Evolutionary conservation across 2,797 vertebrate genomes (phyloP).

Genomic region (Periophthalmus magnuspinnatus): DNA sequence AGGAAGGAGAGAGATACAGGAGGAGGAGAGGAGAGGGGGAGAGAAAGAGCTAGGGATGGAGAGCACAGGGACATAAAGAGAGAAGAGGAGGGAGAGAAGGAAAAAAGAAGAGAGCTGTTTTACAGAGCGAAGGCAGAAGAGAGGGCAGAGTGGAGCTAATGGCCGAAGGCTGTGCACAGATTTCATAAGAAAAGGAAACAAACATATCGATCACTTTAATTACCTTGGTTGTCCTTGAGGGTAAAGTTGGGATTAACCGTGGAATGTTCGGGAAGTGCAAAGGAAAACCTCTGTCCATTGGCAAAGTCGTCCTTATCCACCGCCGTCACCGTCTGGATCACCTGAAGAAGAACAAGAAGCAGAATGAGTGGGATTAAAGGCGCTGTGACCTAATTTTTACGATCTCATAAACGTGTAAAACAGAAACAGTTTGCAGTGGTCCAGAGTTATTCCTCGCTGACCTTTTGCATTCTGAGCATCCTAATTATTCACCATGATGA

Average conservation of each 20-base stretch:
- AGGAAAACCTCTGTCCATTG: conserved; percentile 91
- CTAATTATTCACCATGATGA: too few species aligned
- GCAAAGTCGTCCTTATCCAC: conserved; percentile 95
- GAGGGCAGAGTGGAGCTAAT: conserved; percentile 14
- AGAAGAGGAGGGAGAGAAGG: too few species aligned
- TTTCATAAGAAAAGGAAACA: conserved; percentile 64
- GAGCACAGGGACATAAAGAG: too few species aligned
- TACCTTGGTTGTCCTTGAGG: conserved; percentile 98
- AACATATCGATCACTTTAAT: conserved; percentile 57
- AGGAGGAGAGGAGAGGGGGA: too few species aligned
- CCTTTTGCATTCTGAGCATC: too few species aligned
- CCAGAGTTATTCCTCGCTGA: too few species aligned
- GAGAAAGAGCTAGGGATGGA: too few species aligned
- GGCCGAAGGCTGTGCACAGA: conserved; percentile 12
- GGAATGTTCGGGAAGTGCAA: conserved; percentile 82
- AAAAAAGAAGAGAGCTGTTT: too few species aligned
- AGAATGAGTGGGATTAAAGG: not conserved
- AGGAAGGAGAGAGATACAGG: too few species aligned
- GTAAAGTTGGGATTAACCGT: conserved; percentile 95
- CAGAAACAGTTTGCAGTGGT: too few species aligned
- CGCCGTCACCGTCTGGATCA: conserved; percentile 92
- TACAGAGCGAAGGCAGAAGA: not conserved
- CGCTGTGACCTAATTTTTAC: too few species aligned
- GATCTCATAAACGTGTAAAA: too few species aligned
- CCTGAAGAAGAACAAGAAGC: conserved; percentile 70